Conservation (phyloP, 2,888 invertebrate species). For the Ormyrus rosae region DNA sequence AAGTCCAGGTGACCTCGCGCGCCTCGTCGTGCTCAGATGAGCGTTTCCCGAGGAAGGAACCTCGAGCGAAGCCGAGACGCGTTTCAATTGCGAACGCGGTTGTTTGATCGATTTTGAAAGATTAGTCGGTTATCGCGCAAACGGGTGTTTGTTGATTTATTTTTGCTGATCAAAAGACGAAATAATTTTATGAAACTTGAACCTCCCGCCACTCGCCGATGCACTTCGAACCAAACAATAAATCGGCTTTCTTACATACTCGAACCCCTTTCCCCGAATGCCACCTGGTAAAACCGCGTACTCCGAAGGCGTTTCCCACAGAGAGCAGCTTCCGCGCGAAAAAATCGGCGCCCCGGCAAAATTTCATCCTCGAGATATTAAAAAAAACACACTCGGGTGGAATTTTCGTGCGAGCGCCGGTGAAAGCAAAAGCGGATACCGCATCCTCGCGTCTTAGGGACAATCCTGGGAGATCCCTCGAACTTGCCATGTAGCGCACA, state of each 20-base stretch:
- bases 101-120: too few species aligned
- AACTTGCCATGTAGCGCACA: slow-evolving; percentile 42
- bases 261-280: too few species aligned
- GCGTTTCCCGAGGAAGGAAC: background rate
- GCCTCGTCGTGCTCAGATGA: background rate
- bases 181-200: too few species aligned
- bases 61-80: background rate
- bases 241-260: too few species aligned
- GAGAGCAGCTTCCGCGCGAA: background rate
- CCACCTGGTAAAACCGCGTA: too few species aligned
- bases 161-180: too few species aligned
- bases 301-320: too few species aligned
- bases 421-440: slow-evolving; percentile 67
- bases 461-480: slow-evolving; percentile 62
- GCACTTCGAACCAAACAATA: too few species aligned
- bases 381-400: slow-evolving; percentile 40
- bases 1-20: slow-evolving; percentile 5
- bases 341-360: background rate
- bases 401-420: slow-evolving; percentile 59
- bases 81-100: too few species aligned
- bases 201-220: too few species aligned
- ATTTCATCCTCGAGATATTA: slow-evolving; percentile 16
- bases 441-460: slow-evolving; percentile 54
- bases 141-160: too few species aligned
- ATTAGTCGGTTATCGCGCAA: too few species aligned